Evolutionary conservation across 1,140 invertebrate genomes (phyloP).

Genomic region (Chymomyza costata): DNA sequence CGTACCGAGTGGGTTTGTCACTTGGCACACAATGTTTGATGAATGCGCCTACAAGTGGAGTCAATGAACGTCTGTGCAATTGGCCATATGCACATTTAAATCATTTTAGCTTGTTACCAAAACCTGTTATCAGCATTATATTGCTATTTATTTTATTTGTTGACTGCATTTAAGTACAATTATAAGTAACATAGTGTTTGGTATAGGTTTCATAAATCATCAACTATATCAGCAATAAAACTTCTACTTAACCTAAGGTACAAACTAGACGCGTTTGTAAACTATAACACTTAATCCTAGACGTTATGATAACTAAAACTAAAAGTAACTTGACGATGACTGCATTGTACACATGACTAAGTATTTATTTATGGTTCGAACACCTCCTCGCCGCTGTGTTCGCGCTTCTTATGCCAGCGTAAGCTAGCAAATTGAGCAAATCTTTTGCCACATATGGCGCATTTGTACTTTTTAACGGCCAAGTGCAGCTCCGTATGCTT

Average conservation of each 20-base stretch:
- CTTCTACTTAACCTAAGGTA: no score
- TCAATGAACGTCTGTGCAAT: slow-evolving; percentile 36
- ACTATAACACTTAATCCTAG: no score
- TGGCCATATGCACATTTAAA: slow-evolving; percentile 6
- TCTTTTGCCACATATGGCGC: slow-evolving; percentile 47
- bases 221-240: no score
- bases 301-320: no score
- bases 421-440: slow-evolving; percentile 68
- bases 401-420: slow-evolving; percentile 58
- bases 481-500: slow-evolving; percentile 65
- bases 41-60: slow-evolving; percentile 32
- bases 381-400: slow-evolving; percentile 23
- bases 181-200: no score
- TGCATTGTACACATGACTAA: slow-evolving; percentile 27
- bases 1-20: no score
- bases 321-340: slow-evolving; percentile 23
- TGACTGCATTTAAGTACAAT: no score
- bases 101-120: no score
- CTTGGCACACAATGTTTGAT: not conserved
- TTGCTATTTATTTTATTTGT: no score
- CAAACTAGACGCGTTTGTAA: no score
- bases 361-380: slow-evolving; percentile 1
- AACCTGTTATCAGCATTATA: no score
- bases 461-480: slow-evolving; percentile 67
- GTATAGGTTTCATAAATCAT: no score